Conservation (phyloP, 1,140 invertebrate genomes). For the Mactra quadrangularis region DNA sequence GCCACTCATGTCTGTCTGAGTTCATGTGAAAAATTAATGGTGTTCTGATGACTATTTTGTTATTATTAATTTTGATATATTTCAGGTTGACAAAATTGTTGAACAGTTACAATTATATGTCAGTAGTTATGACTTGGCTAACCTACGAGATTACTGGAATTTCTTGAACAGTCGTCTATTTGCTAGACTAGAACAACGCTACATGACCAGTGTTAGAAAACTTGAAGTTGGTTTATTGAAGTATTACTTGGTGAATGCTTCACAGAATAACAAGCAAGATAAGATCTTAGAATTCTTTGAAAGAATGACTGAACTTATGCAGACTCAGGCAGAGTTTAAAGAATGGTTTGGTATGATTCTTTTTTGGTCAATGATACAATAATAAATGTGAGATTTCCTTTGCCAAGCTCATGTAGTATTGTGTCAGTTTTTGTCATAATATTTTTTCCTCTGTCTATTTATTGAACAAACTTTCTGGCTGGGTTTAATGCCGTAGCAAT, state of each 20-base stretch:
- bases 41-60: too few relatives aligned
- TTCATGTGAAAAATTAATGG: too few relatives aligned
- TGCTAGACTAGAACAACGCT: constrained; percentile 92
- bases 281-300: constrained; percentile 95
- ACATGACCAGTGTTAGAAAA: constrained; percentile 91
- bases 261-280: constrained; percentile 91
- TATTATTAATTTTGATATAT: constrained; percentile 66
- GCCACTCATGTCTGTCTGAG: too few relatives aligned
- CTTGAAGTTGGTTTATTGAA: constrained; percentile 95
- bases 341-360: constrained; percentile 96
- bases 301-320: constrained; percentile 93
- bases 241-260: constrained; percentile 94
- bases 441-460: too few relatives aligned
- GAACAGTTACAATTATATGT: constrained; percentile 93
- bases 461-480: too few relatives aligned
- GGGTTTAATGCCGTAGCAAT: too few relatives aligned
- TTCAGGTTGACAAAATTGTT: constrained; percentile 93
- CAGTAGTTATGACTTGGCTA: constrained; percentile 90
- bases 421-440: too few relatives aligned
- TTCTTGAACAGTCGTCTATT: constrained; percentile 95
- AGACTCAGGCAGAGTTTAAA: constrained; percentile 96
- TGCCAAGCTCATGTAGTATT: too few relatives aligned
- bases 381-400: too few relatives aligned
- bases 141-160: constrained; percentile 92
- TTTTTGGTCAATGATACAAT: not conserved